phyloP scores from a whole-genome alignment of 2,113 vertebrate species.

The Psettodes erumei region DNA sequence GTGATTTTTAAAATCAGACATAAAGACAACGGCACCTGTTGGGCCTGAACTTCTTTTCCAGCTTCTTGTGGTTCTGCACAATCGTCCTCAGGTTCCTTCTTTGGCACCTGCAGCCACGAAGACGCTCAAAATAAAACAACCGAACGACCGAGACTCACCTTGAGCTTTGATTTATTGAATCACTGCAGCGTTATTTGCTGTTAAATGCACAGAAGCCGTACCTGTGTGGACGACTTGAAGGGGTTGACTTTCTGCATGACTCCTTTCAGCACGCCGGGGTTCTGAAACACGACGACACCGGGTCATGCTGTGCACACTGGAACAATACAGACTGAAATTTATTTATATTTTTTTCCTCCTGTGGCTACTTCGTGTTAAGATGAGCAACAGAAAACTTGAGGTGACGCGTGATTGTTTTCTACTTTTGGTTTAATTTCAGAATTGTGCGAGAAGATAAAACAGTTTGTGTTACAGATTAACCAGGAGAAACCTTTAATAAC shows the following conservation, averaged over 20 bases:
- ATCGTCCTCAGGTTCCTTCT: neutral
- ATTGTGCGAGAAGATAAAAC: no score
- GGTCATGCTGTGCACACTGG: neutral
- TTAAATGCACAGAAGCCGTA: neutral
- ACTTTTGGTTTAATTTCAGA: no score
- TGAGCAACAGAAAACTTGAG: no score
- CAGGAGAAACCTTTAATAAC: neutral
- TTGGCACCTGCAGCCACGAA: constrained; percentile 32
- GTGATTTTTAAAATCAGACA: no score
- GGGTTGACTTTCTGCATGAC: constrained; percentile 70
- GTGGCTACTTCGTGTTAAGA: no score
- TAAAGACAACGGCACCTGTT: constrained; percentile 64
- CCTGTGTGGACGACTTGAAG: constrained; percentile 63
- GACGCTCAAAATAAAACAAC: neutral
- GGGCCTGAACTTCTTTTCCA: constrained; percentile 1
- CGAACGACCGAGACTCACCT: no score
- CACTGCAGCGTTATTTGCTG: neutral
- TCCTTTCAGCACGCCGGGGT: constrained; percentile 56
- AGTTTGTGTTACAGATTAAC: neutral
- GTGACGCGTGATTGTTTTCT: no score
- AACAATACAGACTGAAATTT: neutral
- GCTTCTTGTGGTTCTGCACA: constrained; percentile 1
- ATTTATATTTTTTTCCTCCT: no score
- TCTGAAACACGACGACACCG: constrained; percentile 50
- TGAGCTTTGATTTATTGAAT: neutral